Percentiles rank a stretch among this genome's conserved stretches.
These are phyloP conservation scores for Clytia hemisphaerica DNA, from an alignment of 30 jellyfish, hydroid and myxozoan genomes.

Conservation along the genomic window DNA sequence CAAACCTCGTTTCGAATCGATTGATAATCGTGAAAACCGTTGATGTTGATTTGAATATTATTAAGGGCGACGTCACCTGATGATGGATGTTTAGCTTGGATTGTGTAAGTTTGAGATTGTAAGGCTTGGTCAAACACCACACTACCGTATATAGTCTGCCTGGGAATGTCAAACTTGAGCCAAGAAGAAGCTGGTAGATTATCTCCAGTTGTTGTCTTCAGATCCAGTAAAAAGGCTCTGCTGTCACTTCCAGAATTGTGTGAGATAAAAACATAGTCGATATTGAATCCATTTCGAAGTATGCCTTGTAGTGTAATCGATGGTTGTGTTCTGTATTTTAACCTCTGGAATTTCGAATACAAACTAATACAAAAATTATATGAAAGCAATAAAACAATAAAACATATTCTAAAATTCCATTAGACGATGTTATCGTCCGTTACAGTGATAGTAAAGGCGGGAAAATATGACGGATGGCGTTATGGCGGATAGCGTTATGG, in stretches of 20 bases:
- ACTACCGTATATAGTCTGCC: conserved; percentile 49
- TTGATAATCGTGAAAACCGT: too few species aligned
- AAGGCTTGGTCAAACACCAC: conserved; percentile 1
- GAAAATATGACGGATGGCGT: too few species aligned
- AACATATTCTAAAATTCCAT: too few species aligned
- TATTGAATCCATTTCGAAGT: conserved; percentile 45
- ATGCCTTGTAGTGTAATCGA: conserved; percentile 38
- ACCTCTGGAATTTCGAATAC: conserved; percentile 41
- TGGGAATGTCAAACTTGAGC: conserved; percentile 41
- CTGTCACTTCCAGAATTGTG: conserved; percentile 13
- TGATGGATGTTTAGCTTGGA: conserved; percentile 25
- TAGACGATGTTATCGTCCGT: too few species aligned
- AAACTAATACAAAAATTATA: too few species aligned
- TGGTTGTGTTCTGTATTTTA: conserved; percentile 42
- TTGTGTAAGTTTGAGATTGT: not conserved
- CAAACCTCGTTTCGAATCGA: too few species aligned
- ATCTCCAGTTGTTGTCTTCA: not conserved
- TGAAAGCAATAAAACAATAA: too few species aligned
- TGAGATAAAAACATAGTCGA: conserved; percentile 34
- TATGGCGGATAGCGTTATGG: too few species aligned
- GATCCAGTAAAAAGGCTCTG: not conserved
- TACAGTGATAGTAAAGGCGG: too few species aligned
- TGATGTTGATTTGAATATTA: too few species aligned
- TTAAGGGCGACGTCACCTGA: conserved; percentile 11
- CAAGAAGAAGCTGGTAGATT: conserved; percentile 34